phyloP scores from a whole-genome alignment of 2,113 vertebrate species.

The Hyla sarda region DNA sequence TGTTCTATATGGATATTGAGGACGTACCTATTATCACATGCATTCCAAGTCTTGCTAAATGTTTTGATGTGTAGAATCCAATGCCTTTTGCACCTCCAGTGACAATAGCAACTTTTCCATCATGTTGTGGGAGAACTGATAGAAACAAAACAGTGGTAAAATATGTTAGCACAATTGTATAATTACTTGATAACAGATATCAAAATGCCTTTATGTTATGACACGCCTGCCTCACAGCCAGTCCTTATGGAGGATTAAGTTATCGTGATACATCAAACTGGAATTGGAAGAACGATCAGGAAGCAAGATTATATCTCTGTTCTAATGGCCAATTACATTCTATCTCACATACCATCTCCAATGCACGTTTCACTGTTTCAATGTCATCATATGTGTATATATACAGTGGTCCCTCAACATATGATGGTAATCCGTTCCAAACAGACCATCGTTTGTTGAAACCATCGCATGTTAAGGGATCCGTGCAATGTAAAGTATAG shows the following conservation, averaged over 20 bases:
- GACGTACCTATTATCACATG: slow-evolving; percentile 87
- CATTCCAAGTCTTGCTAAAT: slow-evolving; percentile 87
- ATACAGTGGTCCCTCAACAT: too few relatives aligned
- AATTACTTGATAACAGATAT: not conserved
- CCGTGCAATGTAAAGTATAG: too few relatives aligned
- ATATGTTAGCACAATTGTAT: not conserved
- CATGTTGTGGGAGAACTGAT: slow-evolving; percentile 81
- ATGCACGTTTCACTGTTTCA: not conserved
- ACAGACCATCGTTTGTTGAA: too few relatives aligned
- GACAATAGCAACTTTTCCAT: slow-evolving; percentile 89
- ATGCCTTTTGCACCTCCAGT: slow-evolving; percentile 90
- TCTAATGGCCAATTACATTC: not conserved
- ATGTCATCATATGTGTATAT: not conserved
- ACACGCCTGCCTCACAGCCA: not conserved
- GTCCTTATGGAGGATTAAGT: not conserved
- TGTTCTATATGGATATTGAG: not conserved
- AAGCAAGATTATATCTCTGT: not conserved
- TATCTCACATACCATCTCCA: not conserved
- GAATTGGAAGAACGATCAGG: not conserved
- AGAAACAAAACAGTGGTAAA: not conserved
- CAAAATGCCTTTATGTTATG: not conserved
- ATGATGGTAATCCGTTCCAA: too few relatives aligned
- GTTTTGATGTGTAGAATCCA: slow-evolving; percentile 82
- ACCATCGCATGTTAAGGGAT: too few relatives aligned
- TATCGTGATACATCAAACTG: not conserved